Evolutionary conservation across 2,888 invertebrate genomes (phyloP).

Genomic region (Mesorhabditis belari): DNA sequence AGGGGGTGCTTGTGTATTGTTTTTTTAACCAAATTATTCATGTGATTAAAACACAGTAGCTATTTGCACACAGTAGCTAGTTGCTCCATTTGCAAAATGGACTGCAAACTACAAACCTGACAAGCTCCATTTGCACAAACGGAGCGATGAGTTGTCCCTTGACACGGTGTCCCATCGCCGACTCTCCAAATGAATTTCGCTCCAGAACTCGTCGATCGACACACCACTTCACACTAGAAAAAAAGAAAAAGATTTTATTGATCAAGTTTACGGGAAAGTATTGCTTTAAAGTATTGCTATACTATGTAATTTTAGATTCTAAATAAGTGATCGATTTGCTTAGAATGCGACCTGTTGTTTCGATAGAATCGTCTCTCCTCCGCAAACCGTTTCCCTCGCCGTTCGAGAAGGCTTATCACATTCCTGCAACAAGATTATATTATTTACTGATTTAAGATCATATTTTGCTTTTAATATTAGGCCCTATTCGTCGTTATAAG

Average conservation of each 20-base stretch:
- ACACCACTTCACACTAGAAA: constrained; percentile 34
- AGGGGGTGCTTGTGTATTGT: too few relatives aligned
- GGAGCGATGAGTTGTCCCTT: constrained; percentile 28
- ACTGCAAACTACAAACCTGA: constrained; percentile 13
- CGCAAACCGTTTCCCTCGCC: constrained; percentile 26
- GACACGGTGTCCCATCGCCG: constrained; percentile 29
- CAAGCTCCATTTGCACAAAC: constrained; percentile 28
- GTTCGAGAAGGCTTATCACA: constrained; percentile 21
- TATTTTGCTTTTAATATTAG: not conserved
- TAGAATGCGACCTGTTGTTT: constrained; percentile 16
- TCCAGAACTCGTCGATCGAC: constrained; percentile 20
- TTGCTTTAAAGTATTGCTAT: not conserved
- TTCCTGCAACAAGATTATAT: constrained; percentile 6
- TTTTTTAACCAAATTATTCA: too few relatives aligned
- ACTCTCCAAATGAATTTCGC: constrained; percentile 30
- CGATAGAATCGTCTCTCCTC: constrained; percentile 27
- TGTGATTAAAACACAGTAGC: too few relatives aligned
- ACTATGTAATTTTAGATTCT: not conserved
- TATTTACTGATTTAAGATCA: not conserved
- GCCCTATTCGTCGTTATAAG: not conserved
- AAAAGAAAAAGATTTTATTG: not conserved
- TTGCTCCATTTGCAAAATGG: too few relatives aligned
- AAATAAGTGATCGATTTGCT: not conserved
- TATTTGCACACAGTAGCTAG: too few relatives aligned
- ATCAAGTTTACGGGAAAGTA: not conserved